Percentiles rank a stretch among this genome's conserved stretches.
Conservation (phyloP, 2,797 vertebrate genomes). For the Spinus olivaceus region DNA sequence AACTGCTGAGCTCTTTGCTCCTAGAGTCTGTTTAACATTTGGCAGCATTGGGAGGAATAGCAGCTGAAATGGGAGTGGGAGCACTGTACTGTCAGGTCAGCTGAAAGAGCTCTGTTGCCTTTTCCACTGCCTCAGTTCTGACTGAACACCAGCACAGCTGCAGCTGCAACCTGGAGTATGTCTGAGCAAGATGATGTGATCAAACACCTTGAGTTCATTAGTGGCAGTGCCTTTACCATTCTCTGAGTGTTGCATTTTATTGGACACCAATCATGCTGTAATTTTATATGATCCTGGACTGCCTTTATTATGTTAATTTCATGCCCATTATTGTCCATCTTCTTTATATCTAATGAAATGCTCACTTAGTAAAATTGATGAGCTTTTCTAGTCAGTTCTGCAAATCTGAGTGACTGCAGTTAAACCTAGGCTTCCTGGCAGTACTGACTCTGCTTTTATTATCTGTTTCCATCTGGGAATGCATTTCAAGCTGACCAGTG, state of each 20-base stretch:
- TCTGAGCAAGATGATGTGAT: neutral
- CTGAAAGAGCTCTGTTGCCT: neutral
- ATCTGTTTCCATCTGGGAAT: neutral
- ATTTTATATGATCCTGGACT: neutral
- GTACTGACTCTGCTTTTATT: neutral
- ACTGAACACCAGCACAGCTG: neutral
- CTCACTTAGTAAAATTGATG: neutral
- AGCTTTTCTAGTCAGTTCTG: neutral
- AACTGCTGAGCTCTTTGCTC: conserved; percentile 34
- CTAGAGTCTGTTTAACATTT: neutral
- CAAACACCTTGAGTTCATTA: neutral
- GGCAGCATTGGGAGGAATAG: neutral
- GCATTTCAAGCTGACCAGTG: neutral
- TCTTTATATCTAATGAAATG: neutral
- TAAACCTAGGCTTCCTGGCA: neutral
- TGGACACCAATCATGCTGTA: neutral
- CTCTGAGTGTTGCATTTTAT: neutral
- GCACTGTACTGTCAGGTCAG: neutral
- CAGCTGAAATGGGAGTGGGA: neutral
- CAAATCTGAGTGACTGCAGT: neutral
- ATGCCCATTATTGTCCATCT: neutral
- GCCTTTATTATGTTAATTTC: neutral
- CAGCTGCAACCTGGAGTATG: neutral
- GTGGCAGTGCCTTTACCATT: neutral
- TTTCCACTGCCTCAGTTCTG: neutral